A percentile compares a stretch with the other conserved stretches of the same genome.
These are phyloP conservation scores for Xestia ashworthii DNA, from an alignment of 2,888 invertebrate genomes.

Conservation along the genomic window DNA sequence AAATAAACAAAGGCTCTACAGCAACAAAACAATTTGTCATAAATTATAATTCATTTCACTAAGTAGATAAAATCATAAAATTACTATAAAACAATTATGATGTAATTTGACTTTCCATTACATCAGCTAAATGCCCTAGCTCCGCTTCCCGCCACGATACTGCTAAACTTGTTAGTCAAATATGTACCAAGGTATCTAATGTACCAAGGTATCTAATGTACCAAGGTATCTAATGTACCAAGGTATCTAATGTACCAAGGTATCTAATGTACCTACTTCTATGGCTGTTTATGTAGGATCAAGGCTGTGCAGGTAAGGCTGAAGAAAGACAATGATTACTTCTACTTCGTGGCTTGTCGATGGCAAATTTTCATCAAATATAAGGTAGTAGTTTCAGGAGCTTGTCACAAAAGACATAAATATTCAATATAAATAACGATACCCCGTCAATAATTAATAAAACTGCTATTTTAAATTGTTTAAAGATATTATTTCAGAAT, in stretches of 20 bases:
- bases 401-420: no score
- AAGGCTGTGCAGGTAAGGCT: neutral
- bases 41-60: slow-evolving; percentile 15
- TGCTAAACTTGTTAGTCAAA: slow-evolving; percentile 40
- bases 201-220: no score
- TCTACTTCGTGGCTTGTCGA: neutral
- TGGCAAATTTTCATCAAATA: no score
- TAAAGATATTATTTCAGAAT: no score
- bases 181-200: slow-evolving; percentile 28
- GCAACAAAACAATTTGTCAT: slow-evolving; percentile 1
- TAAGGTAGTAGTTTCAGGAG: no score
- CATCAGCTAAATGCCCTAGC: slow-evolving; percentile 53
- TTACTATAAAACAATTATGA: slow-evolving; percentile 48
- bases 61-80: slow-evolving; percentile 25
- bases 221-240: slow-evolving; percentile 29
- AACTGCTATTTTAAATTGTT: no score
- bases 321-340: neutral
- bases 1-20: neutral
- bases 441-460: no score
- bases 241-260: slow-evolving; percentile 30
- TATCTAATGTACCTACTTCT: neutral
- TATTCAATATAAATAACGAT: no score
- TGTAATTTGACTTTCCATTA: slow-evolving; percentile 64
- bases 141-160: slow-evolving; percentile 32
- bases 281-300: neutral